phyloP scores from a whole-genome alignment of 2,888 invertebrate species.

The Xanthostigma xanthostigma region DNA sequence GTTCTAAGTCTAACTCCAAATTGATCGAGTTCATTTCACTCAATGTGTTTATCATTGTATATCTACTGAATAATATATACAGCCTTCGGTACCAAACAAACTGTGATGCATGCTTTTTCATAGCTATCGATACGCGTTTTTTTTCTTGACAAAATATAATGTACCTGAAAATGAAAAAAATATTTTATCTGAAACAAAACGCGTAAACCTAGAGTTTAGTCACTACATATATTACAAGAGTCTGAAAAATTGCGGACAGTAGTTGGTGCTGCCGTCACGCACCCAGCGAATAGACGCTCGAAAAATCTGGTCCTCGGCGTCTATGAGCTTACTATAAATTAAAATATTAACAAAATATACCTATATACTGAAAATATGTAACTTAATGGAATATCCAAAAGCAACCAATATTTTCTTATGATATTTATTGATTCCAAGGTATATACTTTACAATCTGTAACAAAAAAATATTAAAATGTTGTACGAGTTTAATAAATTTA shows the following conservation, averaged over 20 bases:
- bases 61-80: constrained; percentile 79
- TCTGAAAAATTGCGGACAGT: too few species aligned
- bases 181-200: not conserved
- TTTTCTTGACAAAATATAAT: constrained; percentile 48
- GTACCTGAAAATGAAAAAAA: constrained; percentile 34
- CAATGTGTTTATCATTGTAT: constrained; percentile 80
- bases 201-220: not conserved
- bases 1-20: constrained; percentile 60
- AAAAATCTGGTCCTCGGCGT: too few species aligned
- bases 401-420: constrained; percentile 69
- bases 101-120: constrained; percentile 81
- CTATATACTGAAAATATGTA: constrained; percentile 62
- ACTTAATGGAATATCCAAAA: constrained; percentile 72
- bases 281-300: too few species aligned
- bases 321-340: too few species aligned
- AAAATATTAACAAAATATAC: constrained; percentile 25
- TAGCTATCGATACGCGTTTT: constrained; percentile 51
- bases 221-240: not conserved
- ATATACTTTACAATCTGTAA: constrained; percentile 67
- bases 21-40: constrained; percentile 58
- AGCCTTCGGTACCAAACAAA: constrained; percentile 87
- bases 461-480: constrained; percentile 9
- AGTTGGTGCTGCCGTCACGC: too few species aligned
- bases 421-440: constrained; percentile 74
- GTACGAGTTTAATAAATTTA: not conserved